Evolutionary conservation across 2,888 invertebrate genomes (phyloP), one percentile per base, ranked within the genome.

Genomic region (Lysandra bellargus): DNA sequence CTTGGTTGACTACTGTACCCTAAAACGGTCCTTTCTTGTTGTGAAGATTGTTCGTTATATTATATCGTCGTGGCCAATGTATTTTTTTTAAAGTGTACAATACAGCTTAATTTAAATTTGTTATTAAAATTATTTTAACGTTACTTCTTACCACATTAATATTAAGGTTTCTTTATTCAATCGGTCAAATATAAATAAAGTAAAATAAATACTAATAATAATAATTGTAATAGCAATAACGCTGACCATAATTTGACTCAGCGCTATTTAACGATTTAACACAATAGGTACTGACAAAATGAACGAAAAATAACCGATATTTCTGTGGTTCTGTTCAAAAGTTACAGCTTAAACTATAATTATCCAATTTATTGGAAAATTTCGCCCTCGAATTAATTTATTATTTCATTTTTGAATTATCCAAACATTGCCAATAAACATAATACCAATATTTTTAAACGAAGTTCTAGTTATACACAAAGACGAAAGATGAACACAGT

Each of bases 161-260:
- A n/a, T 40, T 73, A 40, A 37, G 14, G 40, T 40, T 40, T 73
- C 72, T 5, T 23, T 61, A 17, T 23, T 6, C 7, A 64, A 64
- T 30, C 7, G 4, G 64, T 64, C 64, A 64, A 3, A 64, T 23
- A 30, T 23, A 23, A 23, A 12, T 64, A 4, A 2, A 30, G 30
- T 64, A 30, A 30, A 64, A 64, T 64, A 64, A 64, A 4, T 12
- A 40, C 40, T 40, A 40, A 40, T 40, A 7, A 61, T 40, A 40
- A 40, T 40, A 7, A 61, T 64, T 30, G 30, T 23, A 30, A 7
- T 30, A 30, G 12, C 12, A 64, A 30, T 64, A 64, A 30, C 30
- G 30, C 64, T 64, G 30, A 64, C 64, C 64, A 30, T 64, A 64
- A 64, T 64, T 64, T 64, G 30, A 64, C 64, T 64, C 64, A 30